Evolutionary conservation across 2,113 vertebrate species (phyloP), one percentile per base, ranked within the genome.

Genomic region (Pygathrix nemaeus): DNA sequence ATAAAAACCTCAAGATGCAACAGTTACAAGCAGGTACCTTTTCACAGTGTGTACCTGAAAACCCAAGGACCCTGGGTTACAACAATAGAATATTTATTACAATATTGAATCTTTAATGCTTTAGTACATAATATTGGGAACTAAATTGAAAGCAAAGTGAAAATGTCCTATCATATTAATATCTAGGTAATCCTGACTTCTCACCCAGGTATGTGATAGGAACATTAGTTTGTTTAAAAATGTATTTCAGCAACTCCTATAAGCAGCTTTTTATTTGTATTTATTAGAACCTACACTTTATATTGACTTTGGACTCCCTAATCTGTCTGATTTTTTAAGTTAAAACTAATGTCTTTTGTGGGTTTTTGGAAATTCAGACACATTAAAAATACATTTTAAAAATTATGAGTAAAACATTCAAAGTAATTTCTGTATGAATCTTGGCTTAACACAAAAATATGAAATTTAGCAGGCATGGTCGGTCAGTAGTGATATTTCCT

Each of bases 91-190:
- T 93, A 55, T 70, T 91, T 85, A 32, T 35, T 21, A 13, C 30
- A 21, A 18, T 75, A 57, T 18, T 85, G 17, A 76, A 11, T 94
- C 30, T 66, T 82, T 40, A 70, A 8, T 76, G 40, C 52, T 17
- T 93, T 93, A 76, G 32, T 55, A 40, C 21, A 94, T 50, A 61
- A 61, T 73, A 80, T 81, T 27, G 25, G 90, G 38, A 82, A 82
- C 81, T 90, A n/a, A 96, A 85, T 20, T 59, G 76, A 50, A 92
- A 85, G 61, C 70, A 96, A 96, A 97, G 40, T 61, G 89, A 97
- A 78, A 94, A 75, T 23, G 52, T 72, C 23, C 20, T 86, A 30
- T 32, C 30, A 40, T 98, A 55, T 64, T 0, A 11, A 6, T 95
- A 1, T 72, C 48, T 76, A 40, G 48, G 32, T 92, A 79, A 79